These are phyloP conservation scores for Gymnobelideus leadbeateri DNA, from an alignment of 2,113 vertebrate species.

Conservation along the genomic window DNA sequence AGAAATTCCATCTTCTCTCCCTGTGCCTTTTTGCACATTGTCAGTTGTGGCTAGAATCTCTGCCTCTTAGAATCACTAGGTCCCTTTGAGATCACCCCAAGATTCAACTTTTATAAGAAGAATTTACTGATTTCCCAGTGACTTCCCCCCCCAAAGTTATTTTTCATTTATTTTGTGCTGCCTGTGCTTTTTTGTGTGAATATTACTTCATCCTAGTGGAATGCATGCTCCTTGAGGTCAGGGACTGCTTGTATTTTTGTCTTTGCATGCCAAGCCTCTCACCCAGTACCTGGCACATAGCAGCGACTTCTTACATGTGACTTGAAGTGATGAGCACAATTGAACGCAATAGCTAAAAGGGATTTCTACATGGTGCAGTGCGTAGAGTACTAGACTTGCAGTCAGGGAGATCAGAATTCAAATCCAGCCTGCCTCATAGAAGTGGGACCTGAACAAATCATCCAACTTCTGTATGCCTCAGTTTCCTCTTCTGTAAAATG, in stretches of 20 bases:
- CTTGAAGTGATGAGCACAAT: fast-evolving
- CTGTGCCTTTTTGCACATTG: background rate
- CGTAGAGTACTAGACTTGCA: background rate
- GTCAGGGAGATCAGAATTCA: background rate
- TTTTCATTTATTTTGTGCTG: background rate
- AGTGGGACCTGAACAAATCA: too few species aligned
- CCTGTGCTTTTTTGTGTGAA: background rate
- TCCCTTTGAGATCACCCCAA: background rate
- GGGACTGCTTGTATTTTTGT: background rate
- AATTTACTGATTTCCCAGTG: background rate
- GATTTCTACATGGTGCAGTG: background rate
- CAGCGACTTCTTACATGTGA: background rate
- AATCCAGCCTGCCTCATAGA: too few species aligned
- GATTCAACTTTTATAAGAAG: background rate
- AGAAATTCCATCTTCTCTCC: background rate
- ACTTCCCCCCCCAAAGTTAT: background rate
- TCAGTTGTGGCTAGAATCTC: background rate
- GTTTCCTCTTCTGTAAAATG: too few species aligned
- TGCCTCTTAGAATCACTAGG: background rate
- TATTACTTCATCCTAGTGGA: background rate
- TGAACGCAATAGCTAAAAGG: background rate
- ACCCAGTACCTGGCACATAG: background rate
- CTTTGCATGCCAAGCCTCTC: background rate
- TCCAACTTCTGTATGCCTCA: too few species aligned
- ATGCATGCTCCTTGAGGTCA: background rate